Conservation (phyloP, 2,888 invertebrate genomes). For the Microctonus brassicae region DNA sequence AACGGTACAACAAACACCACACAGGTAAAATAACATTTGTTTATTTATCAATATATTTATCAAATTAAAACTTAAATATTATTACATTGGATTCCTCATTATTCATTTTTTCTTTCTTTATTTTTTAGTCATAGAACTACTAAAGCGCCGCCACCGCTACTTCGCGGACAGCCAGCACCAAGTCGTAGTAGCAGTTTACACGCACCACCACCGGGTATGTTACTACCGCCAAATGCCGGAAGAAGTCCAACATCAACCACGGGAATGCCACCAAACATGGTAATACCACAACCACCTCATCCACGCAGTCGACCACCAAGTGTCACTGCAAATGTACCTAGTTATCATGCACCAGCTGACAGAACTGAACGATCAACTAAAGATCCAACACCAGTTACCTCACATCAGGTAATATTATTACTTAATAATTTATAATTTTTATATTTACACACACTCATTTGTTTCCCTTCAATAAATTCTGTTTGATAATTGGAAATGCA, state of each 20-base stretch:
- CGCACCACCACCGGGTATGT: slow-evolving; percentile 70
- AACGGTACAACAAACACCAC: slow-evolving; percentile 63
- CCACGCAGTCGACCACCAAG: slow-evolving; percentile 65
- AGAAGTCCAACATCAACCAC: slow-evolving; percentile 70
- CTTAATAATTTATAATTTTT: background rate
- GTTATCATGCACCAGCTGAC: slow-evolving; percentile 67
- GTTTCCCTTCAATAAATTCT: background rate
- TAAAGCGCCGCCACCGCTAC: slow-evolving; percentile 66
- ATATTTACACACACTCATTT: background rate
- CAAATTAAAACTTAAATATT: background rate
- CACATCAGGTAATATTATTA: slow-evolving; percentile 62
- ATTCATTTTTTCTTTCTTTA: background rate
- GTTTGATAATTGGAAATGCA: slow-evolving; percentile 51
- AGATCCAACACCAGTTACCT: slow-evolving; percentile 66
- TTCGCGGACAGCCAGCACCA: slow-evolving; percentile 66
- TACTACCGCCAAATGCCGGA: slow-evolving; percentile 71
- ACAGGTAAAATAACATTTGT: too few relatives aligned
- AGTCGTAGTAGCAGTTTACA: slow-evolving; percentile 67
- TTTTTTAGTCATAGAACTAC: slow-evolving; percentile 59
- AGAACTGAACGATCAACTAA: slow-evolving; percentile 68
- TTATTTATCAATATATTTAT: background rate
- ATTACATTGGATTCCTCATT: background rate
- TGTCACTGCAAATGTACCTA: slow-evolving; percentile 60
- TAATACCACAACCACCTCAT: slow-evolving; percentile 71
- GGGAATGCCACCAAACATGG: slow-evolving; percentile 70